These are phyloP conservation scores for Centroberyx gerrardi DNA, from an alignment of 2,797 vertebrate genomes.

Conservation along the genomic window DNA sequence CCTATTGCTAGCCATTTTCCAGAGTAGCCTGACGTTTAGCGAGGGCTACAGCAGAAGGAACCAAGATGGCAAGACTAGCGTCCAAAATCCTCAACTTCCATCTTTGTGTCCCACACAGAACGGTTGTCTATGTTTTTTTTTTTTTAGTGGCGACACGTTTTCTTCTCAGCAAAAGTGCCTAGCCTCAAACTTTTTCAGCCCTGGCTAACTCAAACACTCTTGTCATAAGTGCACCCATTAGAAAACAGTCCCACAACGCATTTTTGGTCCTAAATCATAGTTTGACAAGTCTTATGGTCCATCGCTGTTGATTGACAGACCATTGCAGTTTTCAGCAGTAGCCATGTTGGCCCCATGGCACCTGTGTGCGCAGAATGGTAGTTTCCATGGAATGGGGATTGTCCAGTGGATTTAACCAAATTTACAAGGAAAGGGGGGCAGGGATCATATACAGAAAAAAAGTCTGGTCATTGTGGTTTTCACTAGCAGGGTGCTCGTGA, in stretches of 20 bases:
- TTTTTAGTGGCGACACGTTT: neutral
- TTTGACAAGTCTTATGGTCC: neutral
- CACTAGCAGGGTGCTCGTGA: neutral
- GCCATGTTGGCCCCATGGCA: constrained; percentile 5
- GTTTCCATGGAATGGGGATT: too few relatives aligned
- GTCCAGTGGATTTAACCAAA: neutral
- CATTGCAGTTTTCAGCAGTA: neutral
- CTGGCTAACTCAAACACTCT: neutral
- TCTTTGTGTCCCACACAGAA: neutral
- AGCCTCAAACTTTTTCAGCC: too few relatives aligned
- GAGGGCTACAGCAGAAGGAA: neutral
- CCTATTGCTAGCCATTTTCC: neutral
- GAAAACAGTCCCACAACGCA: constrained; percentile 5
- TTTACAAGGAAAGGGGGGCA: constrained; percentile 25
- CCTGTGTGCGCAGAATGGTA: neutral
- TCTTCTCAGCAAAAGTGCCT: neutral
- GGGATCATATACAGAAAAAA: constrained; percentile 5
- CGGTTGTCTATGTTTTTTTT: too few relatives aligned
- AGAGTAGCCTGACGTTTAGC: neutral
- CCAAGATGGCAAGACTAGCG: neutral
- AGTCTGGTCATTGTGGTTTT: constrained; percentile 29
- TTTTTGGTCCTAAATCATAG: constrained; percentile 3
- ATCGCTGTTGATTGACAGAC: neutral
- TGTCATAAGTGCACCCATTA: neutral
- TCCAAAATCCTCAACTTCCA: neutral